phyloP scores from a whole-genome alignment of 1,140 invertebrate species.

The Saccostrea cuccullata region DNA sequence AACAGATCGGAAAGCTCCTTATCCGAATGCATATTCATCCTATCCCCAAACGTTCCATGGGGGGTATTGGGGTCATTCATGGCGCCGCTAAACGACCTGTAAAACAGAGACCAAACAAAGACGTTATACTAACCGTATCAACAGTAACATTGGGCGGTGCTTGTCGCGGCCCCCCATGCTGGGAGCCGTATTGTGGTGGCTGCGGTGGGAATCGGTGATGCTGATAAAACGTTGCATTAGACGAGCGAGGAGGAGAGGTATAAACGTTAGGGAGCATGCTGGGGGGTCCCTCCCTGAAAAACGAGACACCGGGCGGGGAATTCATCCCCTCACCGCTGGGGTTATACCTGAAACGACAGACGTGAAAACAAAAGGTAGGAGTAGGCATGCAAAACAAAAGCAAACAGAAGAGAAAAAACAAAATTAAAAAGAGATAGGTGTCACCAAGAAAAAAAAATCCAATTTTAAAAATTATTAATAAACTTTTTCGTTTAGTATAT shows the following conservation, averaged over 20 bases:
- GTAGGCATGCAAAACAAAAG: conserved; percentile 23
- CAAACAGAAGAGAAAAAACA: neutral
- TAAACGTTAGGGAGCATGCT: conserved; percentile 41
- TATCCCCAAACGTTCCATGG: conserved; percentile 60
- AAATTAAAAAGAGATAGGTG: neutral
- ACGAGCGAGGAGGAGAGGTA: neutral
- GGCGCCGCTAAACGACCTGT: conserved; percentile 24
- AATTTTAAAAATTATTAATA: no score
- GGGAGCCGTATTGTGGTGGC: conserved; percentile 32
- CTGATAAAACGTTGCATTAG: conserved; percentile 26
- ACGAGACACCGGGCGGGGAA: neutral
- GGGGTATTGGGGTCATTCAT: conserved; percentile 40
- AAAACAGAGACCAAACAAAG: neutral
- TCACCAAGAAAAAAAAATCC: neutral
- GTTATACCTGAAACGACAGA: conserved; percentile 16
- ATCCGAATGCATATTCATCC: conserved; percentile 70
- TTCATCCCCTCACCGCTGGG: conserved; percentile 14
- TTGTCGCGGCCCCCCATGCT: neutral
- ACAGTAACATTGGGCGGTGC: conserved; percentile 39
- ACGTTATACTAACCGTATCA: conserved; percentile 43
- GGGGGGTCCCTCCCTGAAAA: conserved; percentile 23
- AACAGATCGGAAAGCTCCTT: conserved; percentile 76
- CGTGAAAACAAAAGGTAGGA: neutral
- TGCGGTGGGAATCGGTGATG: neutral
- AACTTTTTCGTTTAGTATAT: no score